These are phyloP conservation scores for Eutrigla gurnardus DNA, from an alignment of 2,797 vertebrate genomes.

Conservation along the genomic window DNA sequence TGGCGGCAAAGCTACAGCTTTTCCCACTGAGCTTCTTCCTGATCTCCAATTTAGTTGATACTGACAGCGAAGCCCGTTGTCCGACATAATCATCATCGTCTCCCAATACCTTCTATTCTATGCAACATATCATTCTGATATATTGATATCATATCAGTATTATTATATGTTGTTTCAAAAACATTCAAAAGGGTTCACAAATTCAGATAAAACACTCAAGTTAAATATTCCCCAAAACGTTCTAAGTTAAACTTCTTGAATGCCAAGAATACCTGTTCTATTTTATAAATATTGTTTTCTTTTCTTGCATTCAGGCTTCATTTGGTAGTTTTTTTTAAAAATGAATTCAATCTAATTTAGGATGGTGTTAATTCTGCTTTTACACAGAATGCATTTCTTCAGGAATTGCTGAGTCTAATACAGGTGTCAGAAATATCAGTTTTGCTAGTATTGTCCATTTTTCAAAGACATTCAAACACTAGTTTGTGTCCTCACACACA, in stretches of 20 bases:
- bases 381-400: background rate
- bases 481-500: background rate
- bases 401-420: background rate
- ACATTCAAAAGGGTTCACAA: background rate
- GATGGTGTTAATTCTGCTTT: background rate
- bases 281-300: too few species aligned
- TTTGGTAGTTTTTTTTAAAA: background rate
- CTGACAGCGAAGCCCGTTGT: background rate
- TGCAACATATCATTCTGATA: background rate
- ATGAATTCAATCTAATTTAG: background rate
- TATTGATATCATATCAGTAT: background rate
- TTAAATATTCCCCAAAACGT: too few species aligned
- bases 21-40: conserved; percentile 10
- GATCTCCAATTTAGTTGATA: conserved; percentile 1
- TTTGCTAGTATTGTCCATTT: background rate
- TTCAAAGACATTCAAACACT: background rate
- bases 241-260: background rate
- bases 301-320: background rate
- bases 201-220: background rate
- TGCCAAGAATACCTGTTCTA: background rate
- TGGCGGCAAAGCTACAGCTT: background rate
- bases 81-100: background rate
- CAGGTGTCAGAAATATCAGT: background rate
- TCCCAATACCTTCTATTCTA: background rate
- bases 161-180: background rate